These are phyloP conservation scores for Botia kubotai DNA, from an alignment of 2,797 vertebrate species.

Conservation along the genomic window DNA sequence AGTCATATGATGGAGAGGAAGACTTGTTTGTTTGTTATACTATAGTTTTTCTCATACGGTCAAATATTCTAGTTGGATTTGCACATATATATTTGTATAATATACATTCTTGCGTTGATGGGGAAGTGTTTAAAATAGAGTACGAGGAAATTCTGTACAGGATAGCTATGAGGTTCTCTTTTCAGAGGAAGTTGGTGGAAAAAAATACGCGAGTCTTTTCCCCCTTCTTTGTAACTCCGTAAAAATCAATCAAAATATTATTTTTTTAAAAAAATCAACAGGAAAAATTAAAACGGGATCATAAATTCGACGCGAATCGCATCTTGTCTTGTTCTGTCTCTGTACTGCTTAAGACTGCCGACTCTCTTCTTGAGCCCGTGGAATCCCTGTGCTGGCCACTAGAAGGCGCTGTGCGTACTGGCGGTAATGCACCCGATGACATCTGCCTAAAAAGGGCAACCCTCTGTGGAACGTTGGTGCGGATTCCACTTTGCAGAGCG, in stretches of 20 bases:
- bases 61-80: constrained; percentile 80
- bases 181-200: constrained; percentile 75
- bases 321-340: constrained; percentile 97
- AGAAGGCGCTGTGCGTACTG: constrained; percentile 78
- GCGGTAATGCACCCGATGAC: constrained; percentile 94
- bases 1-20: constrained; percentile 83
- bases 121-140: constrained; percentile 89
- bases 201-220: constrained; percentile 79
- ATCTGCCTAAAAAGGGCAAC: constrained; percentile 95
- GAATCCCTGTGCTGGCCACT: constrained; percentile 86
- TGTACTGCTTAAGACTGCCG: constrained; percentile 89
- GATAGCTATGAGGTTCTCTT: constrained; percentile 86
- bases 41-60: constrained; percentile 79
- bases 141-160: constrained; percentile 88
- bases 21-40: constrained; percentile 85
- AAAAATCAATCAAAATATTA: constrained; percentile 78
- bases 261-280: constrained; percentile 61
- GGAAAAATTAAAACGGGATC: constrained; percentile 77
- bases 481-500: constrained; percentile 80
- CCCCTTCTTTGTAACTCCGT: constrained; percentile 78
- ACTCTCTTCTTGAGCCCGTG: constrained; percentile 83
- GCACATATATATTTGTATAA: constrained; percentile 76
- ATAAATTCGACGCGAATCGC: constrained; percentile 97
- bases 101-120: constrained; percentile 92
- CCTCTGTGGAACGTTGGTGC: constrained; percentile 87